Evolutionary conservation across 2,113 vertebrate genomes (phyloP).

Genomic region (Chamaetylas fuelleborni): DNA sequence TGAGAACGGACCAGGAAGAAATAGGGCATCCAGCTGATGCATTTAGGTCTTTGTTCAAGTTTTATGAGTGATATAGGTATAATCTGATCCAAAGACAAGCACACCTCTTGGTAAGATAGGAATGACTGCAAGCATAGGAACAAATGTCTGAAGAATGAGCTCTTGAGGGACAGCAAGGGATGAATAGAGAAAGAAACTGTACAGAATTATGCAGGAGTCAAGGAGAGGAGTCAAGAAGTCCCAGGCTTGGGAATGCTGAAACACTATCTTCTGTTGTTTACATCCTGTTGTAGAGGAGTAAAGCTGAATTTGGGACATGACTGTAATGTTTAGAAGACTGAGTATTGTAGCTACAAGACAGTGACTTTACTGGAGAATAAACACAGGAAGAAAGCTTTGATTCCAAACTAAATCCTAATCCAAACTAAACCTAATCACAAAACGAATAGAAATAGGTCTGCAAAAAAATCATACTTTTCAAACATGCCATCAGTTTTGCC

Average conservation of each 20-base stretch:
- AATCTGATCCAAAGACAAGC: neutral
- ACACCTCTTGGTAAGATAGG: neutral
- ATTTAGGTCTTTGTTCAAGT: neutral
- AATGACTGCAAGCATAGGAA: neutral
- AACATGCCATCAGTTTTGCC: slow-evolving; percentile 9
- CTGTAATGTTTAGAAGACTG: neutral
- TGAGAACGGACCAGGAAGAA: neutral
- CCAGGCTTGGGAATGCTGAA: neutral
- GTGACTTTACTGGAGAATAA: neutral
- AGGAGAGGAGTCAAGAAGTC: neutral
- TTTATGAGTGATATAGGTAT: neutral
- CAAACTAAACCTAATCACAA: neutral
- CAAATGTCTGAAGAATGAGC: neutral
- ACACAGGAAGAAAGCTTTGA: neutral
- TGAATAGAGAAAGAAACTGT: neutral
- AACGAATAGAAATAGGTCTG: neutral
- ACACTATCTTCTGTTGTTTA: neutral
- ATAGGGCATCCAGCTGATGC: neutral
- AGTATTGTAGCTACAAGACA: neutral
- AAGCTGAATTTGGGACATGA: neutral
- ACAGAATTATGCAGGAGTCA: neutral
- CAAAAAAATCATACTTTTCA: neutral
- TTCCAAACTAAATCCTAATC: neutral
- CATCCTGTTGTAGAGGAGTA: neutral
- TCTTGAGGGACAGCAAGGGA: neutral